Percentiles rank a stretch among this genome's conserved stretches.
Conservation (phyloP, 2,113 vertebrate genomes). For the Ranitomeya variabilis region DNA sequence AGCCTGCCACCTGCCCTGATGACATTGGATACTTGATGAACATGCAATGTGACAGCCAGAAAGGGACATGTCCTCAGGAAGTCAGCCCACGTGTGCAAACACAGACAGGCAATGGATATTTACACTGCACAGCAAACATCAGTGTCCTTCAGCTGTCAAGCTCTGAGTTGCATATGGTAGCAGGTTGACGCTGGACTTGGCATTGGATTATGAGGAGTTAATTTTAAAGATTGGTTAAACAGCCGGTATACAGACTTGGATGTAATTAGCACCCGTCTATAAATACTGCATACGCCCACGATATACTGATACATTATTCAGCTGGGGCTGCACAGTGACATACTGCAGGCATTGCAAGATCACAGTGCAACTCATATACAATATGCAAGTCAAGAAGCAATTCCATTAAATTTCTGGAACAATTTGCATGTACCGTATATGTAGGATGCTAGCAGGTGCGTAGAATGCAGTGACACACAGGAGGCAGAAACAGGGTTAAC, state of each 20-base stretch:
- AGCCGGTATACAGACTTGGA: neutral
- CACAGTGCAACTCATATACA: neutral
- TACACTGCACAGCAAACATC: slow-evolving; percentile 38
- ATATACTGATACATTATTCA: neutral
- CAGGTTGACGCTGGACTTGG: neutral
- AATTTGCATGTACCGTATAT: neutral
- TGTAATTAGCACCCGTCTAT: neutral
- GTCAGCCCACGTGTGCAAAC: slow-evolving; percentile 11
- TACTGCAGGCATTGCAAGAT: neutral
- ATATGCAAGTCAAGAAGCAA: neutral
- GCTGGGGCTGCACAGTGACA: neutral
- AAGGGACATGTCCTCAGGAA: slow-evolving; percentile 24
- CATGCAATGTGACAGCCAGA: slow-evolving; percentile 37
- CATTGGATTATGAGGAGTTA: neutral
- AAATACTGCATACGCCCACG: no score
- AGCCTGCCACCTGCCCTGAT: slow-evolving; percentile 39
- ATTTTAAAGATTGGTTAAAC: neutral
- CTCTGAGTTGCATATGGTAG: neutral
- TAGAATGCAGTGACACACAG: no score
- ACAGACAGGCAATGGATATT: slow-evolving; percentile 1
- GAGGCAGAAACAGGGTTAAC: no score
- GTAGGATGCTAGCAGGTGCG: no score
- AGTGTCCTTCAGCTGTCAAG: neutral
- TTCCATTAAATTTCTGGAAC: neutral
- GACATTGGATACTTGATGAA: slow-evolving; percentile 30